Percentiles rank a stretch among this genome's conserved stretches.
Evolutionary conservation across 1,140 invertebrate species (phyloP).

Genomic region (Brachionus asplanchnoidis): DNA sequence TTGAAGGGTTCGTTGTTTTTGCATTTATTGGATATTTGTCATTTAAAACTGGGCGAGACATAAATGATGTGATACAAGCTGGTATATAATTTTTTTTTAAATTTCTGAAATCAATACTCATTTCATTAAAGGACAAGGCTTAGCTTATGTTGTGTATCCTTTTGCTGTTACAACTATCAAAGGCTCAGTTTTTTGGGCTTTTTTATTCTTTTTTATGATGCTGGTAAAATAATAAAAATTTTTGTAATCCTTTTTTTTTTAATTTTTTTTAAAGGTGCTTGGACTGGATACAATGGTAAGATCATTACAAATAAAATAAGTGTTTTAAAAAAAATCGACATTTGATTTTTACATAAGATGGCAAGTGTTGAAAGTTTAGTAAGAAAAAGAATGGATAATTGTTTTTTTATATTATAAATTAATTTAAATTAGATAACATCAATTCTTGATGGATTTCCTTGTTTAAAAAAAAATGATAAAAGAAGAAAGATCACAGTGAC

Average conservation of each 20-base stretch:
- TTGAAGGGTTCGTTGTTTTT: conserved; percentile 79
- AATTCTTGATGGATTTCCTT: conserved; percentile 66
- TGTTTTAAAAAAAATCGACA: too few species aligned
- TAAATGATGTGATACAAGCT: conserved; percentile 78
- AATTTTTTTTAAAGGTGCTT: background rate
- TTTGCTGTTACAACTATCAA: conserved; percentile 43
- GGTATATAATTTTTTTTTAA: conserved; percentile 44
- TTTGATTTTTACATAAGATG: background rate
- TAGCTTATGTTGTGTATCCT: conserved; percentile 38
- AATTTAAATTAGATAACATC: conserved; percentile 64
- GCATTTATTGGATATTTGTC: conserved; percentile 98
- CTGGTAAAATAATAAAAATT: background rate
- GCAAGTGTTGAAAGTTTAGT: background rate
- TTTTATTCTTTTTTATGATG: conserved; percentile 45
- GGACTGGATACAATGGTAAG: conserved; percentile 45
- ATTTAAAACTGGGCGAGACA: conserved; percentile 68
- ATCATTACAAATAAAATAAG: background rate
- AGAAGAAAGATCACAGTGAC: conserved; percentile 61
- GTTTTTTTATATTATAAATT: background rate
- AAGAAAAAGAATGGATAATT: background rate
- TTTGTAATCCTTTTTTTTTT: background rate
- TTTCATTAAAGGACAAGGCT: conserved; percentile 23
- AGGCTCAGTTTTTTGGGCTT: conserved; percentile 43
- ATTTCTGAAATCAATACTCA: background rate
- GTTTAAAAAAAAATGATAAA: conserved; percentile 53